Conservation (phyloP, 92 coral and sea anemone genomes). For the Phenganax marumi region DNA sequence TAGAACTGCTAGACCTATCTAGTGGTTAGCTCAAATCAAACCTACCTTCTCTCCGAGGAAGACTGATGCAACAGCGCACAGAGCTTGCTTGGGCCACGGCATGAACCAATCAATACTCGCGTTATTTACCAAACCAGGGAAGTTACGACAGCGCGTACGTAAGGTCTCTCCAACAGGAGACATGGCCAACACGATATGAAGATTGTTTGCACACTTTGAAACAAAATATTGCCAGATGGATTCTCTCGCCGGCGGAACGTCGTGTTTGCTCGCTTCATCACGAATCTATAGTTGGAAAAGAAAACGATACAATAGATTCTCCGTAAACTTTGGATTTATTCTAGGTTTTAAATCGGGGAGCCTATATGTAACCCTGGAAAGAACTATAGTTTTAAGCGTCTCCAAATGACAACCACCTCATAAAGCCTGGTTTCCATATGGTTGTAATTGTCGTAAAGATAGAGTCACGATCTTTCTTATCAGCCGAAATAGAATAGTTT, state of each 20-base stretch:
- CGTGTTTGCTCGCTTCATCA: constrained; percentile 92
- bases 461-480: too few relatives aligned
- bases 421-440: too few relatives aligned
- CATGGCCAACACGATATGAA: constrained; percentile 96
- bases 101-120: constrained; percentile 99
- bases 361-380: too few relatives aligned
- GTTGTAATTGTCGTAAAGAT: too few relatives aligned
- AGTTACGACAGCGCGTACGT: constrained; percentile 97
- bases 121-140: constrained; percentile 97
- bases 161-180: constrained; percentile 99
- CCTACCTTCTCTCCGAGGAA: constrained; percentile 87
- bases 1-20: too few relatives aligned
- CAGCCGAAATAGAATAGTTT: too few relatives aligned
- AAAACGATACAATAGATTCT: neutral
- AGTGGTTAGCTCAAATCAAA: too few relatives aligned
- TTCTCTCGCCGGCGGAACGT: constrained; percentile 95
- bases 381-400: too few relatives aligned
- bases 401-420: too few relatives aligned
- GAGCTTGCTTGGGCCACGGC: constrained; percentile 98
- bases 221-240: constrained; percentile 99
- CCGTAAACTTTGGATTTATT: neutral
- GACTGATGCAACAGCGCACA: constrained; percentile 96
- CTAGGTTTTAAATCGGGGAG: too few relatives aligned
- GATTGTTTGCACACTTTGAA: constrained; percentile 88
- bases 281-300: constrained; percentile 71